These are phyloP conservation scores for Hippopotamus amphibius DNA, from an alignment of 2,113 vertebrate species.

Conservation along the genomic window DNA sequence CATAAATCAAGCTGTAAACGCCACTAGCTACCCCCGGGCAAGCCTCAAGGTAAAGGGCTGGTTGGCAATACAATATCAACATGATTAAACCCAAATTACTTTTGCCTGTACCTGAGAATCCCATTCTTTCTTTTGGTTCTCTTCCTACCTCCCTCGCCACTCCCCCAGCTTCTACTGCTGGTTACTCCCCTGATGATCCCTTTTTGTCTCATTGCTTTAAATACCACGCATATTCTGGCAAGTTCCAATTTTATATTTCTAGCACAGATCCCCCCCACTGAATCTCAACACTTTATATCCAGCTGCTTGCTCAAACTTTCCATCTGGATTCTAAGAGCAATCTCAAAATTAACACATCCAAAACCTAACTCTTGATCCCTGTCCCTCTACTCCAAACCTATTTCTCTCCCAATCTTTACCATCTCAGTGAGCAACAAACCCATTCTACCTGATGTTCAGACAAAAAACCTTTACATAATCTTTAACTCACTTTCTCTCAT, in stretches of 20 bases:
- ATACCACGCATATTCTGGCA: background rate
- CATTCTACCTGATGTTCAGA: background rate
- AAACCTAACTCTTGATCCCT: background rate
- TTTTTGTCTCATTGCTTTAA: background rate
- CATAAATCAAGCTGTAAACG: background rate
- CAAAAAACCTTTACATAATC: background rate
- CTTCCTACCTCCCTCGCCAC: background rate
- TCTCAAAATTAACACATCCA: background rate
- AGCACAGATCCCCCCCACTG: background rate
- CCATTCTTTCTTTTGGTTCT: background rate
- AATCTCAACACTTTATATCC: background rate
- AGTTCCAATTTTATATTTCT: background rate
- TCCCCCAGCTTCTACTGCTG: background rate
- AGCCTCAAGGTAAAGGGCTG: background rate
- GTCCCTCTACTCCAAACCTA: background rate
- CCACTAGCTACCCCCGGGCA: background rate
- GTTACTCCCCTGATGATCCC: background rate
- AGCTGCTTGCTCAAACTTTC: background rate
- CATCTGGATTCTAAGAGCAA: background rate
- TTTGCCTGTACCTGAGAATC: background rate
- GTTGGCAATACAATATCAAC: background rate
- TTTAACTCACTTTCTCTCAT: constrained; percentile 22
- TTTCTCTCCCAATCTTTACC: background rate
- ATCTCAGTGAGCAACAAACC: background rate
- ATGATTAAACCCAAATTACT: constrained; percentile 9